Evolutionary conservation across 2,888 invertebrate species (phyloP).

Genomic region (Xestia ashworthii): DNA sequence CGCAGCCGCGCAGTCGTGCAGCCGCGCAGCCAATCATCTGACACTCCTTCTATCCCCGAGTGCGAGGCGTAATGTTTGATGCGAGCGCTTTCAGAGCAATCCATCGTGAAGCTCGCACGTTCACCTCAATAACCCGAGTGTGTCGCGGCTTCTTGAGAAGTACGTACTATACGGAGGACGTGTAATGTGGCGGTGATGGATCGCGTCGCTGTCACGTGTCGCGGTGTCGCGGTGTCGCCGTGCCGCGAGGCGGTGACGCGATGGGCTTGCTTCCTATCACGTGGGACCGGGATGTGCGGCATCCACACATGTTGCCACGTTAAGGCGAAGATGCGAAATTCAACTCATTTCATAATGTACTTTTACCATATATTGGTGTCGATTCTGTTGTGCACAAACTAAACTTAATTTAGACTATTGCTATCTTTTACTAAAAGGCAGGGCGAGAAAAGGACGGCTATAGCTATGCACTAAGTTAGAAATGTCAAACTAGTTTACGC

Average conservation of each 20-base stretch:
- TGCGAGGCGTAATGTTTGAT: neutral
- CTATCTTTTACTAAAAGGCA: too few species aligned
- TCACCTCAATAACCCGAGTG: neutral
- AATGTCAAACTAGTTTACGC: too few species aligned
- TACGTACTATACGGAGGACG: neutral
- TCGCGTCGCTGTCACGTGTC: slow-evolving; percentile 19
- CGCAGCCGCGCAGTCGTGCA: slow-evolving; percentile 7
- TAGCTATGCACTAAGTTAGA: too few species aligned
- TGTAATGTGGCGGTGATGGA: slow-evolving; percentile 13
- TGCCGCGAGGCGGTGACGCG: slow-evolving; percentile 17
- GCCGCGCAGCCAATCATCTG: slow-evolving; percentile 1
- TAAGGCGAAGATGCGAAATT: neutral
- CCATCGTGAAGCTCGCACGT: slow-evolving; percentile 14
- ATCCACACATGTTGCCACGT: slow-evolving; percentile 2
- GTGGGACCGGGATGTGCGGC: slow-evolving; percentile 17
- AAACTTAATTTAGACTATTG: too few species aligned
- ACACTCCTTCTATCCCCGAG: neutral
- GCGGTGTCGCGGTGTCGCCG: too few species aligned
- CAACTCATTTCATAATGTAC: too few species aligned
- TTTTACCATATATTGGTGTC: too few species aligned
- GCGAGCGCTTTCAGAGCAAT: slow-evolving; percentile 18
- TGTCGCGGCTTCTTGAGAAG: neutral
- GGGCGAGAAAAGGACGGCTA: too few species aligned
- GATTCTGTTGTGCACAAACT: too few species aligned
- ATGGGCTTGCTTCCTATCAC: too few species aligned